A percentile compares a stretch with the other conserved stretches of the same genome.
Conservation (phyloP, 2,797 vertebrate species). For the Myotis daubentonii region DNA sequence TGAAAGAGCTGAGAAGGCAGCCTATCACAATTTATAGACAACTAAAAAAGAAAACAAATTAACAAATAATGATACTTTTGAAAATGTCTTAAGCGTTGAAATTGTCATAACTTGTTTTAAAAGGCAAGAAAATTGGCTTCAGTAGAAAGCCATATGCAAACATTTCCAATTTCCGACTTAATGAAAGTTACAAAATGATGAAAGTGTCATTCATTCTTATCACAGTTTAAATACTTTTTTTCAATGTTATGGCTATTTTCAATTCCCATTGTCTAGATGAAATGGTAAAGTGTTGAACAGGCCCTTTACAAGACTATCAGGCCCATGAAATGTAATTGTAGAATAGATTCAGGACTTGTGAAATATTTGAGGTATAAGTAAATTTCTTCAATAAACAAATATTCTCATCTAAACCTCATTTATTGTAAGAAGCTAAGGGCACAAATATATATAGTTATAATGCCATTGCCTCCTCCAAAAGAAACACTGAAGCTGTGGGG, state of each 20-base stretch:
- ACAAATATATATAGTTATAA: background rate
- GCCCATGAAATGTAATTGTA: background rate
- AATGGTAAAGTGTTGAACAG: background rate
- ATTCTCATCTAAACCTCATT: conserved; percentile 4
- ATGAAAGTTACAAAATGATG: conserved; percentile 53
- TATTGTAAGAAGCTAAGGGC: background rate
- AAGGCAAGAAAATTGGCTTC: conserved; percentile 39
- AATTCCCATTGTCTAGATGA: background rate
- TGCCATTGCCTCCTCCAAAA: background rate
- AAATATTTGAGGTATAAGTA: background rate
- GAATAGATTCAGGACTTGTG: background rate
- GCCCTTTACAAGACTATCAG: background rate
- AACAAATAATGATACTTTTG: conserved; percentile 54
- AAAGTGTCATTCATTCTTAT: background rate
- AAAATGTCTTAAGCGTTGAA: background rate
- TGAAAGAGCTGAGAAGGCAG: conserved; percentile 55
- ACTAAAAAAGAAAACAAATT: background rate
- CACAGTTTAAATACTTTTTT: background rate
- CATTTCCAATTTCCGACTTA: conserved; percentile 46
- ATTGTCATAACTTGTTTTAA: conserved; percentile 30
- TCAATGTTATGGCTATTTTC: background rate
- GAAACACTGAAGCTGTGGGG: background rate
- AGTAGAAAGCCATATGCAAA: conserved; percentile 25
- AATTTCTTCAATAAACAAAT: background rate
- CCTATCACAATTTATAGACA: background rate